A percentile compares a stretch with the other conserved stretches of the same genome.
Conservation (phyloP, 2,888 invertebrate genomes). For the Temnothorax unifasciatus region DNA sequence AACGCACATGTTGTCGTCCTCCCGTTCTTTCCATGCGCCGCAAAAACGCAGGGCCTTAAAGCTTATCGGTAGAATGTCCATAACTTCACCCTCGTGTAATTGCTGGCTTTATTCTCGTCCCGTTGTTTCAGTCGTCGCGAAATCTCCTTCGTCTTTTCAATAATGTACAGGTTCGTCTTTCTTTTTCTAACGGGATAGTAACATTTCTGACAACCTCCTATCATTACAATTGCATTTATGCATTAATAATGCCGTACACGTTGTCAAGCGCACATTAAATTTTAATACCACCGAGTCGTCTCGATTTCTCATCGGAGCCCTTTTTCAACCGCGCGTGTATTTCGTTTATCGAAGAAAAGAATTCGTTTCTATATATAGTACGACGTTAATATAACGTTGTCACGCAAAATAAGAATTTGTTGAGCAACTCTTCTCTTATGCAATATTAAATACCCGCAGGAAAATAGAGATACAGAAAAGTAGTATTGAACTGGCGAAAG, state of each 20-base stretch:
- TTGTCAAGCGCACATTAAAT: conserved; percentile 15
- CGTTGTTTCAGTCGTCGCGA: background rate
- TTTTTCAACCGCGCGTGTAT: background rate
- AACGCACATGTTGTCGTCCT: background rate
- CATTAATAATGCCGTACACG: background rate
- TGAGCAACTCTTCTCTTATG: background rate
- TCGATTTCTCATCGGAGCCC: too few species aligned
- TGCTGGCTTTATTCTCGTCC: background rate
- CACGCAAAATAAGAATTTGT: background rate
- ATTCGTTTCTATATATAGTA: background rate
- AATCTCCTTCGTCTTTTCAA: background rate
- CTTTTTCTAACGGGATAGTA: background rate
- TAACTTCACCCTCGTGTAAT: background rate
- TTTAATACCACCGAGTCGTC: conserved; percentile 11
- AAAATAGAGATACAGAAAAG: background rate
- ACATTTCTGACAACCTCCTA: background rate
- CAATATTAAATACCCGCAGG: background rate
- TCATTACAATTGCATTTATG: background rate
- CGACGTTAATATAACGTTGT: background rate
- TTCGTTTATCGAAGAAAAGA: background rate
- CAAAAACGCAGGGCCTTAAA: conserved; percentile 51
- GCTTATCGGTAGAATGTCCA: conserved; percentile 57
- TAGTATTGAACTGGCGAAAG: background rate
- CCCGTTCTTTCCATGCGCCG: conserved; percentile 43
- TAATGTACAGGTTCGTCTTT: background rate